Evolutionary conservation across 2,113 vertebrate species (phyloP), one percentile per base, ranked within the genome.

Genomic region (Microtus ochrogaster): DNA sequence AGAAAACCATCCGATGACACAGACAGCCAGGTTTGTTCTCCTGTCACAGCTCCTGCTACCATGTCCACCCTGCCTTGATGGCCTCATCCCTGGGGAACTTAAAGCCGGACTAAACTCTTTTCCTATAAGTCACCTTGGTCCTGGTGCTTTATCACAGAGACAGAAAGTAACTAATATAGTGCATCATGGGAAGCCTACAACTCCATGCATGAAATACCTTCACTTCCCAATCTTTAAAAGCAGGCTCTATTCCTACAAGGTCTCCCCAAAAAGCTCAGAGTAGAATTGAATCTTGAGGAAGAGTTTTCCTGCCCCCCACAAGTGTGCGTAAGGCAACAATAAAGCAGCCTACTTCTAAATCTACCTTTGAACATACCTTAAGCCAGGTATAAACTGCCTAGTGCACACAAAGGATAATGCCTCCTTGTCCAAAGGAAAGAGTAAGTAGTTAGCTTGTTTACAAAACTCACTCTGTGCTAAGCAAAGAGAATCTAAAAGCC

Each of bases 21-120:
- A 61, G 16, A 49, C 0, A 1, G 24, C 1, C 2, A 17, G 3
- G 12, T 26, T 11, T 58, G 33, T 5, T 74, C 39, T 70, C 21
- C 28, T 3, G 47, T 0, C 2, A 2, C 44, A 26, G 30, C 4
- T 30, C 65, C 74, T 36, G 30, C 13, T 13, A 7, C 61, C 74
- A 5, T 83, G 76, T 24, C 36, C 24, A 63, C 55, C 55, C 55
- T 39, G 11, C 21, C 79, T 39, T 7, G 24, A 28, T 83, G 24
- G 13, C 14, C 81, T 41, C 81, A 61, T 28, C 55, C 36, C n/a
- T 83, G 24, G 8, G n/a, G 13, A 63, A 83, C 79, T 16, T 61
- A 4, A 61, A 63, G 55, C n/a, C 22, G 10, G 39, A 61, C n/a
- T 55, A 61, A 83, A 83, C 13, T 63, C 55, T 11, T 41, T 7